Base-by-base conservation (phyloP, 2,797 vertebrate genomes). In the Micromesistius poutassou region DNA sequence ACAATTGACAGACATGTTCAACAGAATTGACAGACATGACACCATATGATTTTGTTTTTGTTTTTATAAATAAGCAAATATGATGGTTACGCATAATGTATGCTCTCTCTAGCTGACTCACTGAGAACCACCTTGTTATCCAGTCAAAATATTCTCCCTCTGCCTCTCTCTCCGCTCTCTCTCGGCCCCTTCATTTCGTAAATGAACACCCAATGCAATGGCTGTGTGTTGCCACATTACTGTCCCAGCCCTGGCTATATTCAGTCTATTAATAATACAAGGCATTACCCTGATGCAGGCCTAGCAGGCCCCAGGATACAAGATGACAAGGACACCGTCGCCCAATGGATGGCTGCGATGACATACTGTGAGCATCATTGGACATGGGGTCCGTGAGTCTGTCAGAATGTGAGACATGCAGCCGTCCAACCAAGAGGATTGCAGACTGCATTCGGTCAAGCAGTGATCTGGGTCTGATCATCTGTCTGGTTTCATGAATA, bases 201-300 rank as follows among this genome's bases (percentile, higher is more conserved):
- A 73, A 73, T 73, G 72, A 35, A 40, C 14, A 30, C 68, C 68
- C 12, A 30, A 71, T 71, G 68, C 30, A 22, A 71, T 71, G 30
- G 30, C 68, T 1, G 30, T 71, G 68, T 28, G 25, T 71, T 30
- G 5, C 68, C 28, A 25, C 73, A 74, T 71, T 74, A 74, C 25
- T 74, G 36, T 25, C 38, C 12, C n/a, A 74, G 73, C n/a, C 68
- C 68, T 71, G 68, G 68, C 68, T 71, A 71, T 71, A 30, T 71
- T 71, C 68, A 25, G 40, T 30, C 38, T 55, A 55, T 75, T 75
- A 30, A 75, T 30, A 40, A 31, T 55, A 33, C 30, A 30, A 71
- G 68, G 25, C 68, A 71, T 31, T 71, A 71, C 28, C 68, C 68
- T 71, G 68, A 71, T 71, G 28, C 30, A 16, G 22, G 50, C 50